Percentiles rank a stretch among this genome's conserved stretches.
Evolutionary conservation across 2,797 vertebrate genomes (phyloP).

Genomic region (Cirrhinus molitorella): DNA sequence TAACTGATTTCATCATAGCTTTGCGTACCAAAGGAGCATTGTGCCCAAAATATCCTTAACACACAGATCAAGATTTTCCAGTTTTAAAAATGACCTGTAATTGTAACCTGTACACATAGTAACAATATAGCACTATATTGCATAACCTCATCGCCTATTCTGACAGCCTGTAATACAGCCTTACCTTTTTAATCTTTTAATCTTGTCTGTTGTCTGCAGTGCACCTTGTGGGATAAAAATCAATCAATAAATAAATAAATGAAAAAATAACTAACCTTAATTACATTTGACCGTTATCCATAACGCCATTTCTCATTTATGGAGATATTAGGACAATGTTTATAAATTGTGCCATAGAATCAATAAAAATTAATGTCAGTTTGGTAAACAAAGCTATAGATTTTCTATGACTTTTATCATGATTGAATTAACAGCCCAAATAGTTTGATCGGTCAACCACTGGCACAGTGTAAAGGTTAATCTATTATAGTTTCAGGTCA

Average conservation of each 20-base stretch:
- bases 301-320: not conserved
- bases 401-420: not conserved
- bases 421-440: not conserved
- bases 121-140: not conserved
- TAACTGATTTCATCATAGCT: not conserved
- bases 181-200: not conserved
- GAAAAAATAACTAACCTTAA: no score
- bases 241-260: no score
- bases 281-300: not conserved
- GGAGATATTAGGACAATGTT: not conserved
- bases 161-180: not conserved
- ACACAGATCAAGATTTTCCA: not conserved
- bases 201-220: no score
- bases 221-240: not conserved
- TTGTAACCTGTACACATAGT: not conserved
- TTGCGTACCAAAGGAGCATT: not conserved
- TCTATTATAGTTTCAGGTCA: fast-evolving
- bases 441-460: slow-evolving; percentile 67
- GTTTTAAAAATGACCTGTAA: not conserved
- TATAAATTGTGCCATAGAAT: not conserved
- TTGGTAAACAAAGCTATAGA: not conserved
- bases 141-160: not conserved
- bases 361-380: not conserved
- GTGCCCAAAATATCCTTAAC: not conserved
- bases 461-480: slow-evolving; percentile 63